Percentiles rank a stretch among this genome's conserved stretches.
phyloP scores from a whole-genome alignment of 1,140 invertebrate species.

The Anoplolepis gracilipes region DNA sequence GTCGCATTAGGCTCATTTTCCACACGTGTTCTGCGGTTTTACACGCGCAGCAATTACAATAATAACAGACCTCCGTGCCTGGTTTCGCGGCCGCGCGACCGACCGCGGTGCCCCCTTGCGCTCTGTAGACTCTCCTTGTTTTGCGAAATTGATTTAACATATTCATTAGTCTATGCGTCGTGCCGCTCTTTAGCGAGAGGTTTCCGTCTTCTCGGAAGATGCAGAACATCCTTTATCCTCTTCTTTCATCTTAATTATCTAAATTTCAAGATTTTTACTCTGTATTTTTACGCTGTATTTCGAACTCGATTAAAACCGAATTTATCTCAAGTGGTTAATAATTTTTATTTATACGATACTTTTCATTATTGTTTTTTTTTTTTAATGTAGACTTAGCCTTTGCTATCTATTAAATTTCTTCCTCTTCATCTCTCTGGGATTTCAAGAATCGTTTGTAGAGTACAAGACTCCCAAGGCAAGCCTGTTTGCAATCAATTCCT shows the following conservation, averaged over 20 bases:
- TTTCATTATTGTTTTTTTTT: too few relatives aligned
- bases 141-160: constrained; percentile 85
- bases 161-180: constrained; percentile 84
- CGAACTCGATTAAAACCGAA: background rate
- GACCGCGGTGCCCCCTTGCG: constrained; percentile 72
- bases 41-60: constrained; percentile 85
- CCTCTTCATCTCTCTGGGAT: background rate
- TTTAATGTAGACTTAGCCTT: background rate
- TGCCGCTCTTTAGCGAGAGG: constrained; percentile 42
- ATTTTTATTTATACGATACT: background rate
- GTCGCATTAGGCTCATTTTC: constrained; percentile 85
- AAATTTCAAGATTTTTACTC: background rate
- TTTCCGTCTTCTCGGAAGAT: background rate
- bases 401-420: background rate
- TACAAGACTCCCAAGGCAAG: background rate
- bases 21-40: constrained; percentile 84
- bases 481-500: background rate
- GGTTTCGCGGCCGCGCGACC: constrained; percentile 70
- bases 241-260: background rate
- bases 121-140: constrained; percentile 76
- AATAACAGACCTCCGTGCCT: constrained; percentile 83
- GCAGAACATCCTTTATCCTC: background rate
- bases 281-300: too few relatives aligned
- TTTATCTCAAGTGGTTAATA: background rate
- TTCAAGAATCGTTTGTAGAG: background rate